These are phyloP conservation scores for Grus americana DNA, from an alignment of 2,113 vertebrate genomes.

Conservation along the genomic window DNA sequence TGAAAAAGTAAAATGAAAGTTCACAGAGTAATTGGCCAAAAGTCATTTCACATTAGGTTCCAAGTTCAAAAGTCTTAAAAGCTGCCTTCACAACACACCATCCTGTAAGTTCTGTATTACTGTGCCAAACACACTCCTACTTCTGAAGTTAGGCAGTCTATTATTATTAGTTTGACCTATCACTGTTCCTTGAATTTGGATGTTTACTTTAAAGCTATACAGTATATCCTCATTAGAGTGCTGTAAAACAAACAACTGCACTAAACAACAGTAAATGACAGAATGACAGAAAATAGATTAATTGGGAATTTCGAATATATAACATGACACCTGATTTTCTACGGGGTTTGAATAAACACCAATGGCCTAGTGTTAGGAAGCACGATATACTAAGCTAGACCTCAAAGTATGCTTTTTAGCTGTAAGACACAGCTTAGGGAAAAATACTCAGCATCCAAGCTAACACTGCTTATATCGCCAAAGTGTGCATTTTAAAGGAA, in stretches of 20 bases:
- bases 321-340: not conserved
- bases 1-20: not conserved
- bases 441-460: not conserved
- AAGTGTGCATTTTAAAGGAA: not conserved
- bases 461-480: not conserved
- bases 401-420: not conserved
- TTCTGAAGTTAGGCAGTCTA: not conserved
- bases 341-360: not conserved
- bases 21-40: not conserved
- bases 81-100: not conserved
- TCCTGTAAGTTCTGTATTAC: not conserved
- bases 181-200: not conserved
- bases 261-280: not conserved
- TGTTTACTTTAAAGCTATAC: not conserved
- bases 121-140: not conserved
- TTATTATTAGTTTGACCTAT: not conserved
- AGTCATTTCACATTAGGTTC: not conserved
- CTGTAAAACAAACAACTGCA: not conserved
- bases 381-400: not conserved
- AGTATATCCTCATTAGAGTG: not conserved
- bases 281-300: not conserved
- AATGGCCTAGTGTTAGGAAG: not conserved
- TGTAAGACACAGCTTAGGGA: not conserved
- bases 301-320: not conserved
- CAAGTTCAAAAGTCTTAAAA: not conserved